Percentiles rank a stretch among this genome's conserved stretches.
phyloP scores from a whole-genome alignment of 2,113 vertebrate species.

The Aldabrachelys gigantea region DNA sequence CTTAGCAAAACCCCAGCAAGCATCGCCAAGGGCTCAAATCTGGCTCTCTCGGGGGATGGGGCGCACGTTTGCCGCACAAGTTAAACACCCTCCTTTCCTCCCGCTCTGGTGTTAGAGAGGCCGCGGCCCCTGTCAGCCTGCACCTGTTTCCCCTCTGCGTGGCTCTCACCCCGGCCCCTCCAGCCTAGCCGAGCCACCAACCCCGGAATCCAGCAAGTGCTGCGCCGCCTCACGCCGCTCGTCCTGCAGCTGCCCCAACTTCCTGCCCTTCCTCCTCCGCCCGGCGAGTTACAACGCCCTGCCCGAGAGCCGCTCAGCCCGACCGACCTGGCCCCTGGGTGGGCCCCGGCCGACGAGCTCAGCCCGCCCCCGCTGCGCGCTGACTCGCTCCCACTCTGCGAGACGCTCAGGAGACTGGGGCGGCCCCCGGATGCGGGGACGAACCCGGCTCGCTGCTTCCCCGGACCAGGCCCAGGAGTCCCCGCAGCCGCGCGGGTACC shows the following conservation, averaged over 20 bases:
- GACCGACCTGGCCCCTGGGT: background rate
- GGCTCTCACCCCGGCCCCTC: background rate
- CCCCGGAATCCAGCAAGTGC: slow-evolving; percentile 18
- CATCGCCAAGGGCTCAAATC: no score
- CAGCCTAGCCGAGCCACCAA: background rate
- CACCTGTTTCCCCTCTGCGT: no score
- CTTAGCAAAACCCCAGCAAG: no score
- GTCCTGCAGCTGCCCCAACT: no score
- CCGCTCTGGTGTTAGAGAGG: no score
- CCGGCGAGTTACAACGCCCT: background rate
- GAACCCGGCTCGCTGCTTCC: background rate
- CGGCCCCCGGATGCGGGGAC: no score
- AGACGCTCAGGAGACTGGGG: background rate
- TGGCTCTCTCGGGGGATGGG: no score
- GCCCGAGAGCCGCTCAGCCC: background rate
- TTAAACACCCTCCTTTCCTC: no score
- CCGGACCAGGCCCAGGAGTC: background rate
- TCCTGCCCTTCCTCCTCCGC: background rate
- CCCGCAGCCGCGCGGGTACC: slow-evolving; percentile 73
- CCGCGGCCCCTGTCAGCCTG: no score
- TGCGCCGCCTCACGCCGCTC: background rate
- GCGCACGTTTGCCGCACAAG: no score
- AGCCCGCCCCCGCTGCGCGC: no score
- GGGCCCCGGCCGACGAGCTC: no score
- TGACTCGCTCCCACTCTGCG: background rate